phyloP scores from a whole-genome alignment of 37 sponge, comb jelly and placozoan genomes.

The Mnemiopsis leidyi region DNA sequence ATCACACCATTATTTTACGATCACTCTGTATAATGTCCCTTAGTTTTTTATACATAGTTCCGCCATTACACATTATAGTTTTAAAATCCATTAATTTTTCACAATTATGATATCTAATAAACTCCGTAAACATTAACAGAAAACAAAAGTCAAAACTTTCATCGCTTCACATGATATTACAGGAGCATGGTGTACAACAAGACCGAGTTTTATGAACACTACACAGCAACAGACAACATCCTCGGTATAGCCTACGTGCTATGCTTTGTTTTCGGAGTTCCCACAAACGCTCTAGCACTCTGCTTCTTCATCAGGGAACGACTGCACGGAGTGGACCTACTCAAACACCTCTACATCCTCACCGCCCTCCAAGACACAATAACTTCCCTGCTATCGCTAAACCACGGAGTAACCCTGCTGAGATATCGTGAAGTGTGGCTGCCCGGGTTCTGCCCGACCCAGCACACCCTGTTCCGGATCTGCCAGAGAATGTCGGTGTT shows the following conservation, averaged over 20 bases:
- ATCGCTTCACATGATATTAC: too few species aligned
- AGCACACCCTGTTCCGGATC: background rate
- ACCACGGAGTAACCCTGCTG: background rate
- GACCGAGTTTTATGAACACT: background rate
- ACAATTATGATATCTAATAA: too few species aligned
- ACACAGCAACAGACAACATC: background rate
- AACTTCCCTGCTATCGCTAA: background rate
- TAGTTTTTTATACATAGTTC: too few species aligned
- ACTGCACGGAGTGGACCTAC: background rate
- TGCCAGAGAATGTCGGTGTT: background rate
- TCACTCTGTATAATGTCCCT: too few species aligned
- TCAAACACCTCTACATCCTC: background rate
- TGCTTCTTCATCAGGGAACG: background rate
- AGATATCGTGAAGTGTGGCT: too few species aligned
- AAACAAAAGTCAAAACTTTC: too few species aligned
- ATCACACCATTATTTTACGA: too few species aligned
- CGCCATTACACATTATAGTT: too few species aligned
- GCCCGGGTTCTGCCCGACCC: background rate
- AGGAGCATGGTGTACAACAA: too few species aligned
- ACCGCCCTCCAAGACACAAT: background rate
- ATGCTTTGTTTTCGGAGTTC: background rate
- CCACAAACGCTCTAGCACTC: background rate
- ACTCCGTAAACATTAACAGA: too few species aligned
- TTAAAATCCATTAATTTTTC: too few species aligned
- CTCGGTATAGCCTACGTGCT: background rate